These are phyloP conservation scores for Pimpla rufipes DNA, from an alignment of 2,888 invertebrate species.

Conservation along the genomic window DNA sequence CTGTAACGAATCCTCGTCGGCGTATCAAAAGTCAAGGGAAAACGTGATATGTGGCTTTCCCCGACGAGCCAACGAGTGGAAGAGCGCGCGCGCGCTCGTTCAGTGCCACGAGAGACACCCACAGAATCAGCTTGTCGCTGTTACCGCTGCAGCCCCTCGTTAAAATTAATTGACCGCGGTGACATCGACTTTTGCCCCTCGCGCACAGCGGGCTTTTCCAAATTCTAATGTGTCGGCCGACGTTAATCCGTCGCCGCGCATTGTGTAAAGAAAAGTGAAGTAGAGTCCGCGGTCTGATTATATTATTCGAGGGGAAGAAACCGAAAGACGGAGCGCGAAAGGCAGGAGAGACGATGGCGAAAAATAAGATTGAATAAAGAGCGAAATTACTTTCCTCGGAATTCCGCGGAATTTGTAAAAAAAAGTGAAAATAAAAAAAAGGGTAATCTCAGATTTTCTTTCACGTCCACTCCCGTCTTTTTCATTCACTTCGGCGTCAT, in stretches of 20 bases:
- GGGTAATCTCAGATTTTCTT: not conserved
- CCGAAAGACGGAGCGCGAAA: not conserved
- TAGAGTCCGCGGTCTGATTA: constrained; percentile 34
- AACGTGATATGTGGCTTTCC: constrained; percentile 20
- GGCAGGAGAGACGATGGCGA: not conserved
- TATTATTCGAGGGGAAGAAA: not conserved
- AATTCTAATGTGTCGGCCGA: constrained; percentile 34
- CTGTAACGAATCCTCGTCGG: constrained; percentile 2
- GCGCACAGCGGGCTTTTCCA: constrained; percentile 6
- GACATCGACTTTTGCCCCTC: constrained; percentile 38
- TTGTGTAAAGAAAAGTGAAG: not conserved
- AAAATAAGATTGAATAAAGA: constrained; percentile 13
- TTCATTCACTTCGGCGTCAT: not conserved
- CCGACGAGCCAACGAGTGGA: constrained; percentile 16
- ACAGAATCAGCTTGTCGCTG: not conserved
- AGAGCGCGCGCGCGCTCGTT: constrained; percentile 28
- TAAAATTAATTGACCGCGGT: constrained; percentile 74
- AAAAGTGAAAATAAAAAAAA: not conserved
- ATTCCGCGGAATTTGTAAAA: constrained; percentile 10
- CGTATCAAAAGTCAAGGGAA: constrained; percentile 4
- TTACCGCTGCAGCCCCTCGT: constrained; percentile 59
- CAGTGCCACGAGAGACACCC: constrained; percentile 10
- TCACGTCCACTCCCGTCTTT: not conserved
- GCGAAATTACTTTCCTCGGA: not conserved
- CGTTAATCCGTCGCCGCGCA: constrained; percentile 16